Evolutionary conservation across 37 sponge, comb jelly and placozoan genomes (phyloP).

Genomic region (Haliclona indistincta): DNA sequence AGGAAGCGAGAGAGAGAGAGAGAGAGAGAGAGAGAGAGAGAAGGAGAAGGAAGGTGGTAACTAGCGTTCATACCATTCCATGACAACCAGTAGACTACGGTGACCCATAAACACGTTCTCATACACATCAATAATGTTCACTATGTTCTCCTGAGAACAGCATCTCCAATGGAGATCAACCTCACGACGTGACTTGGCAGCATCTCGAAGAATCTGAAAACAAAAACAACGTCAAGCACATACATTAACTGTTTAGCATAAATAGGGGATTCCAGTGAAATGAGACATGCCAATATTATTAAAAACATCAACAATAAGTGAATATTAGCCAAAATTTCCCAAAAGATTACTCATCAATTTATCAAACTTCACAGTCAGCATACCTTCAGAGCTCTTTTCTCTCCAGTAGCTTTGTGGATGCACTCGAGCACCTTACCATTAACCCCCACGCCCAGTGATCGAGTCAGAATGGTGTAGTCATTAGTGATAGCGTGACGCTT

Average conservation of each 20-base stretch:
- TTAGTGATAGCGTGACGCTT: slow-evolving; percentile 85
- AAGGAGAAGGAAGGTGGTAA: not conserved
- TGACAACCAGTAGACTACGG: slow-evolving; percentile 89
- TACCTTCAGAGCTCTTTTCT: slow-evolving; percentile 88
- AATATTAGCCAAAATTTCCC: no score
- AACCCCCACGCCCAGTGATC: slow-evolving; percentile 89
- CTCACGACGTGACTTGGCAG: slow-evolving; percentile 89
- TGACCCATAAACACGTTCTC: slow-evolving; percentile 88
- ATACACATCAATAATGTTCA: slow-evolving; percentile 93
- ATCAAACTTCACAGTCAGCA: not conserved
- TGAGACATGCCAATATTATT: no score
- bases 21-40: not conserved
- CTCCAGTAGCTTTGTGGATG: slow-evolving; percentile 62
- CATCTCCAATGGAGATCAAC: slow-evolving; percentile 92
- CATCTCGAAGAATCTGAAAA: slow-evolving; percentile 72
- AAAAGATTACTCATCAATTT: not conserved
- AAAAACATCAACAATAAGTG: not conserved
- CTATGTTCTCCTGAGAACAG: slow-evolving; percentile 84
- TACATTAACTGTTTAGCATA: no score
- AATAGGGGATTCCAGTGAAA: no score
- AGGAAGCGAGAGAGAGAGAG: no score
- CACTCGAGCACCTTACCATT: slow-evolving; percentile 97
- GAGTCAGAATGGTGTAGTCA: slow-evolving; percentile 82
- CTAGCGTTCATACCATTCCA: slow-evolving; percentile 86
- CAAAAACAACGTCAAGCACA: no score